A percentile compares a stretch with the other conserved stretches of the same genome.
Conservation (phyloP, 1,140 invertebrate species). For the Hirudo medicinalis region DNA sequence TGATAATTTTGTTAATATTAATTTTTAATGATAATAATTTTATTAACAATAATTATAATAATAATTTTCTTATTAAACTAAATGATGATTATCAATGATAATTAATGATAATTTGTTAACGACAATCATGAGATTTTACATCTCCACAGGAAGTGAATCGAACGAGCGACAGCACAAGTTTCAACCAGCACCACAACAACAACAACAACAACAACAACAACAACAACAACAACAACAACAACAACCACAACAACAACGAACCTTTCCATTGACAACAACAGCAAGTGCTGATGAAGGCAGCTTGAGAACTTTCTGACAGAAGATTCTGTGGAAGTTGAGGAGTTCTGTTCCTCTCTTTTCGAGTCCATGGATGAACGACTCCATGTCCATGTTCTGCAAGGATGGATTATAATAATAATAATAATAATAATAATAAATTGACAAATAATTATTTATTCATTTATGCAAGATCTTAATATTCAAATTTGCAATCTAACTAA, state of each 20-base stretch:
- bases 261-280: slow-evolving; percentile 74
- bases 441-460: too few species aligned
- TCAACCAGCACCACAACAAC: not conserved
- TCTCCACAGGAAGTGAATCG: too few species aligned
- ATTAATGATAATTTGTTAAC: not conserved
- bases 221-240: slow-evolving; percentile 53
- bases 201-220: slow-evolving; percentile 56
- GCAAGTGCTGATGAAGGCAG: slow-evolving; percentile 48
- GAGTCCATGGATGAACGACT: slow-evolving; percentile 33
- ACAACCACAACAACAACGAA: slow-evolving; percentile 33
- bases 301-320: slow-evolving; percentile 43
- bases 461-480: too few species aligned
- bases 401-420: too few species aligned
- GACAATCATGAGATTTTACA: too few species aligned
- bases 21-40: not conserved
- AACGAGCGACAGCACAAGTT: too few species aligned
- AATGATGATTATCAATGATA: too few species aligned
- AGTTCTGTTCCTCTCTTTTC: slow-evolving; percentile 35
- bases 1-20: not conserved
- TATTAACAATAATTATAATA: not conserved
- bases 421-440: too few species aligned
- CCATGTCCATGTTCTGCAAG: slow-evolving; percentile 41
- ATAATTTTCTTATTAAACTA: not conserved
- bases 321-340: slow-evolving; percentile 44
- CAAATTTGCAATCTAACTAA: too few species aligned